These are phyloP conservation scores for Azemiops feae DNA, from an alignment of 2,113 vertebrate genomes.

Conservation along the genomic window DNA sequence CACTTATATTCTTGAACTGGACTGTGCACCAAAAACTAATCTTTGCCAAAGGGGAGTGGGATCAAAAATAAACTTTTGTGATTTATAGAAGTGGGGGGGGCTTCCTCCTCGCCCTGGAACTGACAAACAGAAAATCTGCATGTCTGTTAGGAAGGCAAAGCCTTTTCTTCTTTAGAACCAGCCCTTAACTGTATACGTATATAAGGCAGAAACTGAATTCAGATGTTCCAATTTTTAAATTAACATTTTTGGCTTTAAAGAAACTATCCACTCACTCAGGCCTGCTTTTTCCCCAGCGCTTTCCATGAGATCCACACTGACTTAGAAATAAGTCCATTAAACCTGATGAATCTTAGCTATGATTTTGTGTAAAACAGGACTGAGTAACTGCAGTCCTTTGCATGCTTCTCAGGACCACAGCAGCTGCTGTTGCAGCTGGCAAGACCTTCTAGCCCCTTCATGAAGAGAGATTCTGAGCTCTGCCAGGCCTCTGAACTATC, in stretches of 20 bases:
- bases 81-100: background rate
- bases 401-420: background rate
- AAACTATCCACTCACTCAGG: background rate
- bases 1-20: background rate
- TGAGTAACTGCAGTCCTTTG: too few relatives aligned
- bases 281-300: background rate
- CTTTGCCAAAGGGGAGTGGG: background rate
- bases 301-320: background rate
- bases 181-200: background rate
- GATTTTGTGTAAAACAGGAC: background rate
- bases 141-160: background rate
- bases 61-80: background rate
- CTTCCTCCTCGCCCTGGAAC: background rate
- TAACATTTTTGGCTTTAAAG: background rate
- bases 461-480: background rate
- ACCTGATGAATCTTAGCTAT: background rate
- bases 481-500: background rate
- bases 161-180: background rate
- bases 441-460: background rate
- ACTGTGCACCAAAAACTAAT: background rate
- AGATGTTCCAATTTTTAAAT: constrained; percentile 16
- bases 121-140: background rate
- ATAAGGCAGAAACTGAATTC: constrained; percentile 1
- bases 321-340: background rate
- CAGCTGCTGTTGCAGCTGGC: too few relatives aligned